phyloP scores from a whole-genome alignment of 2,888 invertebrate species.

The Epinotia demarniana region DNA sequence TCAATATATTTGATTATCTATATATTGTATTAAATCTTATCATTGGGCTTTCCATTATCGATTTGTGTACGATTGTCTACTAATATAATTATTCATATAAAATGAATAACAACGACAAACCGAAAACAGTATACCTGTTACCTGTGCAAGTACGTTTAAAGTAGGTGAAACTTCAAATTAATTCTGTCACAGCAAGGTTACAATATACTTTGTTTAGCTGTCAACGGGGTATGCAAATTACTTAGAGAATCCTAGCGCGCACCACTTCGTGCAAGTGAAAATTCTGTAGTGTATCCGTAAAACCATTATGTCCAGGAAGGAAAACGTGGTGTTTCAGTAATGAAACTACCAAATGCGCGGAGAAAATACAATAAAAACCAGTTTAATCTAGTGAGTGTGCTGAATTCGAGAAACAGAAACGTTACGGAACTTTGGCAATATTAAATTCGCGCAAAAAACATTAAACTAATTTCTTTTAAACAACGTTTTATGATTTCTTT shows the following conservation, averaged over 20 bases:
- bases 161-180: constrained; percentile 1
- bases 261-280: constrained; percentile 18
- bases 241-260: constrained; percentile 21
- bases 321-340: constrained; percentile 9
- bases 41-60: no score
- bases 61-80: no score
- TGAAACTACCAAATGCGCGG: background rate
- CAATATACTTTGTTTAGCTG: constrained; percentile 20
- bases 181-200: constrained; percentile 16
- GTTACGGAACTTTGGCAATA: no score
- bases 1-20: no score
- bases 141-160: background rate
- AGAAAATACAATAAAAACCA: background rate
- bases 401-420: background rate
- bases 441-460: no score
- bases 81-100: background rate
- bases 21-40: no score
- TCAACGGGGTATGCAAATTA: constrained; percentile 35
- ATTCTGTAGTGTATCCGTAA: constrained; percentile 19
- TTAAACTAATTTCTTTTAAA: no score
- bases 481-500: no score
- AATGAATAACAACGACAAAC: background rate
- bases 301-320: constrained; percentile 18
- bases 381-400: background rate
- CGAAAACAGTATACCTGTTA: background rate